These are phyloP conservation scores for human DNA, from an alignment of 2,113 vertebrate genomes.

Conservation along the genomic window GRCh38 chr3:107816001-107816500, in stretches of 20 bases:
- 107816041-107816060: constrained; percentile 72
- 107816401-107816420: background rate
- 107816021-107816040: constrained; percentile 40
- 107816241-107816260: background rate
- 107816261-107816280: background rate
- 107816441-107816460: background rate
- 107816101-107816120: constrained; percentile 57
- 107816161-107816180: constrained; percentile 32
- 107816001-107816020: constrained; percentile 60
- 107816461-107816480: background rate
- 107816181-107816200: constrained; percentile 17
- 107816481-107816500: constrained; percentile 33
- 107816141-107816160: background rate
- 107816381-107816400: background rate
- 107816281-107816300: background rate
- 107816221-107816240: background rate
- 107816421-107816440: background rate
- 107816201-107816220: constrained; percentile 3
- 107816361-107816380: background rate
- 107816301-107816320: background rate
- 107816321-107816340: background rate
- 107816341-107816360: background rate
- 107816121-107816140: constrained; percentile 39
- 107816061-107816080: constrained; percentile 52
- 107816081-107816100: constrained; percentile 66